A percentile compares a stretch with the other conserved stretches of the same genome.
Evolutionary conservation across 2,888 invertebrate genomes (phyloP).

Genomic region (Monoplex corrugatus): DNA sequence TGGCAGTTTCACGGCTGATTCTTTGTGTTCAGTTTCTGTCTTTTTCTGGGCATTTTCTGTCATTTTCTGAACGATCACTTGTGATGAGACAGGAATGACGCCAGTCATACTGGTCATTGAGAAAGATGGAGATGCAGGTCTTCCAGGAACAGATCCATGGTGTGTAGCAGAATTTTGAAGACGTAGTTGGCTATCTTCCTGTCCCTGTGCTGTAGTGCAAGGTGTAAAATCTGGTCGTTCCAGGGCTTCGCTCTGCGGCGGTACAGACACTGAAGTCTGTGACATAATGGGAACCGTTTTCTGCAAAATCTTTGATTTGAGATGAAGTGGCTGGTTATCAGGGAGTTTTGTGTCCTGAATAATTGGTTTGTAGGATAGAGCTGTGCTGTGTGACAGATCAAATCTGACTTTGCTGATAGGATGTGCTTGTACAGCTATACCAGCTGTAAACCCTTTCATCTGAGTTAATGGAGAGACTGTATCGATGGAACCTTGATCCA

Average conservation of each 20-base stretch:
- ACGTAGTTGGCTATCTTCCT: background rate
- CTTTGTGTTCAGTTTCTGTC: background rate
- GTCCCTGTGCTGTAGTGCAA: background rate
- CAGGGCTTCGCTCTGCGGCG: background rate
- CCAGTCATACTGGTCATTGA: conserved; percentile 31
- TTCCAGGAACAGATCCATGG: background rate
- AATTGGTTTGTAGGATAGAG: background rate
- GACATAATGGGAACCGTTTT: background rate
- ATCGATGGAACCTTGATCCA: background rate
- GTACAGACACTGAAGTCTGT: background rate
- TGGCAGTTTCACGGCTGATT: background rate
- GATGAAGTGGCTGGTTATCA: background rate
- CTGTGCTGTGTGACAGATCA: background rate
- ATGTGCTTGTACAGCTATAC: background rate
- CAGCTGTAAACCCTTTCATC: background rate
- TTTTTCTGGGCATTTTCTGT: background rate
- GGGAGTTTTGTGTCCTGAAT: background rate
- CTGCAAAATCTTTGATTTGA: background rate
- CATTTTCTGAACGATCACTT: conserved; percentile 17
- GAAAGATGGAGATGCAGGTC: conserved; percentile 27
- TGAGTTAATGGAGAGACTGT: background rate
- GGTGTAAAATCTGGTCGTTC: background rate
- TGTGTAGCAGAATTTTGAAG: background rate
- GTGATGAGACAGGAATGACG: conserved; percentile 20
- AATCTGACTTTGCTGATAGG: too few species aligned